Conservation (phyloP, 2,797 vertebrate genomes). For the Danio kyathit region DNA sequence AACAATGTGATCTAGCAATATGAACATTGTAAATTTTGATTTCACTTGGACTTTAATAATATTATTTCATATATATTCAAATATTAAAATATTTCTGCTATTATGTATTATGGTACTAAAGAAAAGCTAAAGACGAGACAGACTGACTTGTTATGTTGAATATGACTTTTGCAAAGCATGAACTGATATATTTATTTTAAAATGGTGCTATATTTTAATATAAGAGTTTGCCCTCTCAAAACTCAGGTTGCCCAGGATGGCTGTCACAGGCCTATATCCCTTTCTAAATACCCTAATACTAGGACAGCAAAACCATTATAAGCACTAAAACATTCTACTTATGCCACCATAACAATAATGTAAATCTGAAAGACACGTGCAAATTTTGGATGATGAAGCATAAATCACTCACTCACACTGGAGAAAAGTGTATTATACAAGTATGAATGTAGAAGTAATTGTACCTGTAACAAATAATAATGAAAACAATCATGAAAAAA, state of each 20-base stretch:
- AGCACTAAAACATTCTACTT: background rate
- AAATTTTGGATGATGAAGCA: conserved; percentile 4
- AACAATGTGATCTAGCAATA: no score
- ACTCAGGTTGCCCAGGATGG: conserved; percentile 31
- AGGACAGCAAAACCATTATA: background rate
- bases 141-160: conserved; percentile 18
- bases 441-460: conserved; percentile 64
- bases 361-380: background rate
- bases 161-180: conserved; percentile 54
- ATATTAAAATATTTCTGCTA: conserved; percentile 14
- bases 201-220: conserved; percentile 62
- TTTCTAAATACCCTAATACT: background rate
- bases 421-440: conserved; percentile 56
- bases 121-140: conserved; percentile 6
- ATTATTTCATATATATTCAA: conserved; percentile 15
- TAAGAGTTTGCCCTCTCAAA: conserved; percentile 31
- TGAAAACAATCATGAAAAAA: background rate
- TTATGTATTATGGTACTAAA: background rate
- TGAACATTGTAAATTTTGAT: no score
- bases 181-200: conserved; percentile 54
- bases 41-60: background rate
- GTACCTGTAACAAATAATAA: background rate
- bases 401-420: background rate
- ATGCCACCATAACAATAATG: background rate
- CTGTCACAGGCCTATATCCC: background rate